Conservation (phyloP, 1,140 invertebrate genomes). For the Hypsibius dujardini region DNA sequence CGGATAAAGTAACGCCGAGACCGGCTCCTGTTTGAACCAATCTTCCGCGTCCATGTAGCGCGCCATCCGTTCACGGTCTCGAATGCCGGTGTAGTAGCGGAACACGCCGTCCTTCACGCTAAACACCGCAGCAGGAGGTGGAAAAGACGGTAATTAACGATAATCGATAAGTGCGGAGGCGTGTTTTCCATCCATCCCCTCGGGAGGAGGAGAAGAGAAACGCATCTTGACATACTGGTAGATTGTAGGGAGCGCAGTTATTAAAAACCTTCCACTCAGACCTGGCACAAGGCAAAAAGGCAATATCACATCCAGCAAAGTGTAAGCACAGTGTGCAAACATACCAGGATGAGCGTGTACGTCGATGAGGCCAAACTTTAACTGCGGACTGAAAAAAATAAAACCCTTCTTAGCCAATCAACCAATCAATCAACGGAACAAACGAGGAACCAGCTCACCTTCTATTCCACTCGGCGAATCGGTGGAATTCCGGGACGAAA, state of each 20-base stretch:
- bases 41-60: background rate
- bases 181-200: too few relatives aligned
- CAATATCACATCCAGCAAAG: too few relatives aligned
- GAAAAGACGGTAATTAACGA: background rate
- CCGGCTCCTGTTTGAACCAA: background rate
- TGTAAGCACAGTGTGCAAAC: background rate
- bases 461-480: slow-evolving; percentile 5
- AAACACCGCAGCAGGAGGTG: background rate
- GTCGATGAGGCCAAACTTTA: background rate
- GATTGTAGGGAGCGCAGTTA: background rate
- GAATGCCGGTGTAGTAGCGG: background rate
- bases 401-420: too few relatives aligned
- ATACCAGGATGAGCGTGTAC: slow-evolving; percentile 11
- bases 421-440: too few relatives aligned
- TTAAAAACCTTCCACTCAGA: slow-evolving; percentile 2
- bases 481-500: background rate
- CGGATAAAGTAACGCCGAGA: background rate
- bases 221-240: slow-evolving; percentile 16
- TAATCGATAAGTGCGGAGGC: too few relatives aligned
- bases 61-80: slow-evolving; percentile 6
- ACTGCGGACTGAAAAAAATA: background rate
- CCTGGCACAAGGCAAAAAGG: slow-evolving; percentile 2
- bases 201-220: too few relatives aligned
- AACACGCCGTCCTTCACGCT: slow-evolving; percentile 4
- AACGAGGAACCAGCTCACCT: too few relatives aligned